Evolutionary conservation across 2,888 invertebrate genomes (phyloP).

Genomic region (Mechanitis mazaeus): DNA sequence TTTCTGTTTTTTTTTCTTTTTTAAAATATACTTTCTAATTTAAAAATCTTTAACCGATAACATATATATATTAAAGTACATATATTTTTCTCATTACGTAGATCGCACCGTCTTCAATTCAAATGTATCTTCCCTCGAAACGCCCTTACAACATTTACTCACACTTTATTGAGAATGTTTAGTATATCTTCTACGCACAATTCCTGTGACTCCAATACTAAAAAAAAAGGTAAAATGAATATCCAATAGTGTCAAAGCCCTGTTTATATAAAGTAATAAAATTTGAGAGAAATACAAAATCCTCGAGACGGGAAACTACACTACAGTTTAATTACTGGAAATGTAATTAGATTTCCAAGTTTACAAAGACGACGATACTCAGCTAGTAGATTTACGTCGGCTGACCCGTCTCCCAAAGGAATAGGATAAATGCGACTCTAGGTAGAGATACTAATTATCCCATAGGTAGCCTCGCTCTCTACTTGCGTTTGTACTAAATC

Average conservation of each 20-base stretch:
- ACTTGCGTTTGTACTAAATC: constrained; percentile 32
- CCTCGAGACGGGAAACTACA: constrained; percentile 58
- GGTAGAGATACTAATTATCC: constrained; percentile 75
- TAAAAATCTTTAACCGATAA: too few relatives aligned
- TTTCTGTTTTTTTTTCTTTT: too few relatives aligned
- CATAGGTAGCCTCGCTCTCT: constrained; percentile 54
- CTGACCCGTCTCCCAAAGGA: constrained; percentile 71
- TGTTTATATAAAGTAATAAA: constrained; percentile 42
- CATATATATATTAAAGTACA: too few relatives aligned
- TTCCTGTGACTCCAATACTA: constrained; percentile 8
- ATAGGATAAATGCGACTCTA: constrained; percentile 73
- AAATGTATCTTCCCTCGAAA: constrained; percentile 49
- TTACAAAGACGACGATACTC: constrained; percentile 74
- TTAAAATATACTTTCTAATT: too few relatives aligned
- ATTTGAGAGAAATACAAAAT: constrained; percentile 65
- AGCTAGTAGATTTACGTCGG: constrained; percentile 73
- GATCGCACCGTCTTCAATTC: constrained; percentile 70
- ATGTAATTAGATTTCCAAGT: constrained; percentile 76
- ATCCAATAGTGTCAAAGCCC: constrained; percentile 10
- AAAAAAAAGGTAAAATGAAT: background rate
- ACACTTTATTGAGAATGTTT: constrained; percentile 60
- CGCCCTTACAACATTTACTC: constrained; percentile 70
- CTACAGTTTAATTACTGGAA: constrained; percentile 60
- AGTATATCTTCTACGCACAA: constrained; percentile 33
- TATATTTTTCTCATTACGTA: constrained; percentile 60